These are phyloP conservation scores for Etia nguti DNA, from an alignment of 2,113 vertebrate genomes.

Conservation along the genomic window DNA sequence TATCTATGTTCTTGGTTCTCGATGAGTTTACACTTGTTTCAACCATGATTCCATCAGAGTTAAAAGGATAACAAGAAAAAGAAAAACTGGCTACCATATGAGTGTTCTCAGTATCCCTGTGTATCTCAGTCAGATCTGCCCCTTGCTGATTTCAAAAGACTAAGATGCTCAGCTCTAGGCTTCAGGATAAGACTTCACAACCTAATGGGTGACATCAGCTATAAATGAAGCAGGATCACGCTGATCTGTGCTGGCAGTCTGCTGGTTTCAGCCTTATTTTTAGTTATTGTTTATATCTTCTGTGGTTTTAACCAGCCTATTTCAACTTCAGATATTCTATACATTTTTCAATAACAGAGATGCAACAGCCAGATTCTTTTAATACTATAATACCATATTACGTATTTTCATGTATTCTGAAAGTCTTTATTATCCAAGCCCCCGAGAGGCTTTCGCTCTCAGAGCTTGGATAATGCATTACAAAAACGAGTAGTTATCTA, in stretches of 20 bases:
- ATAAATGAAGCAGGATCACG: not conserved
- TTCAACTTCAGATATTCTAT: not conserved
- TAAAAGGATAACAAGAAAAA: not conserved
- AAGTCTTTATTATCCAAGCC: not conserved
- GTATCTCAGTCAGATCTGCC: not conserved
- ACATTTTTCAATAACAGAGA: not conserved
- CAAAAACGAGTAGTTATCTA: not conserved
- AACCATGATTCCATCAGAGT: not conserved
- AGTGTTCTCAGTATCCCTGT: not conserved
- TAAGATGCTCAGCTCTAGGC: not conserved
- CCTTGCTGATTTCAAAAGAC: not conserved
- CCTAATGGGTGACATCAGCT: not conserved
- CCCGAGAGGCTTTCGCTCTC: not conserved
- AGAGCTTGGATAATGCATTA: not conserved
- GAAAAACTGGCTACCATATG: not conserved
- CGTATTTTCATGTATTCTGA: not conserved
- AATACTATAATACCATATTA: not conserved
- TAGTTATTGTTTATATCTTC: not conserved
- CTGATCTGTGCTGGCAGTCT: not conserved
- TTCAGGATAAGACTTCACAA: not conserved
- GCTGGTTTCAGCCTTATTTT: not conserved
- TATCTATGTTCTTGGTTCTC: not conserved
- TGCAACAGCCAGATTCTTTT: not conserved
- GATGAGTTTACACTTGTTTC: not conserved
- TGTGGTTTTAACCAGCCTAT: not conserved